A percentile compares a stretch with the other conserved stretches of the same genome.
These are phyloP conservation scores for Dryomyza anilis DNA, from an alignment of 2,888 invertebrate species.

Conservation along the genomic window DNA sequence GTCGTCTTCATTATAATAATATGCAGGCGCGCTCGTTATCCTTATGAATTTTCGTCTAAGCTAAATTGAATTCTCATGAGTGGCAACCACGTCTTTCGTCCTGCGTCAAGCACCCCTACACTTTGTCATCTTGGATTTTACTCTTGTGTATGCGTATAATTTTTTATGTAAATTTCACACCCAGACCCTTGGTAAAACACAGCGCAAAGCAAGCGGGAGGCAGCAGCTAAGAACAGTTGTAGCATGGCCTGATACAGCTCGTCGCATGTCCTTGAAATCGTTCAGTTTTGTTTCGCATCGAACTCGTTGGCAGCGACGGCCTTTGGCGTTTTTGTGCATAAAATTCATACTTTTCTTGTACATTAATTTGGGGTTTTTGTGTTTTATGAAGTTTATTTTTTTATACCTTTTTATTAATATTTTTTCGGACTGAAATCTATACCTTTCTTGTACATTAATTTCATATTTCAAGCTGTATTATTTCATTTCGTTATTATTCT, in stretches of 20 bases:
- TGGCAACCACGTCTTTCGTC: background rate
- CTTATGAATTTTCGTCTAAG: background rate
- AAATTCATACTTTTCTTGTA: background rate
- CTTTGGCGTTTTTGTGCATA: background rate
- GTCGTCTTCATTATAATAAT: too few relatives aligned
- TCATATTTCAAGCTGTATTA: too few relatives aligned
- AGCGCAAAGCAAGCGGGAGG: too few relatives aligned
- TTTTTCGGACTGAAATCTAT: too few relatives aligned
- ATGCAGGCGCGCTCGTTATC: background rate
- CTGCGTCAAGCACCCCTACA: background rate
- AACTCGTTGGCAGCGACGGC: background rate
- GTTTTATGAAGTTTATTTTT: too few relatives aligned
- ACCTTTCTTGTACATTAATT: too few relatives aligned
- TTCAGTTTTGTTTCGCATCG: background rate
- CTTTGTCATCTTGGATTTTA: background rate
- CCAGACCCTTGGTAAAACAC: too few relatives aligned
- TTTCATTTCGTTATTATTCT: too few relatives aligned
- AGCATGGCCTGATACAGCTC: background rate
- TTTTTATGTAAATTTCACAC: slow-evolving; percentile 9
- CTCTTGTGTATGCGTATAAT: background rate
- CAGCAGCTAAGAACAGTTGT: too few relatives aligned
- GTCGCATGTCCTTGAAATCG: background rate
- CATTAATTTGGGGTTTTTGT: too few relatives aligned
- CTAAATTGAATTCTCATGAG: slow-evolving; percentile 3
- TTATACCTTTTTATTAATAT: background rate